Percentiles rank a stretch among this genome's conserved stretches.
phyloP scores from a whole-genome alignment of 1,140 invertebrate genomes.

The Micrasema longulum region DNA sequence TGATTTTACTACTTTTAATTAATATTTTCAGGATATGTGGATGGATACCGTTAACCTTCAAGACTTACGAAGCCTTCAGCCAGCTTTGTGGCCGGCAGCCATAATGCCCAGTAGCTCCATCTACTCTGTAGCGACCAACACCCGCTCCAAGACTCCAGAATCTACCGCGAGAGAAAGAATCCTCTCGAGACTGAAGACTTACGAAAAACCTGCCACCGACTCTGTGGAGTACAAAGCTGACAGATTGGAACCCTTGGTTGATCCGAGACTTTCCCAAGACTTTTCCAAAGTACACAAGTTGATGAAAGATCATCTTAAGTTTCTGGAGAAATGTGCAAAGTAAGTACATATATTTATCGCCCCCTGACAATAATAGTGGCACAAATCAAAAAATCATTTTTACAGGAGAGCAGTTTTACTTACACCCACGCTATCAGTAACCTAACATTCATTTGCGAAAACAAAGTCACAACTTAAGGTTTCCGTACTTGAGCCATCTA shows the following conservation, averaged over 20 bases:
- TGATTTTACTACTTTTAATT: no score
- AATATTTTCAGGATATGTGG: slow-evolving; percentile 44
- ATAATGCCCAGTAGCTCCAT: slow-evolving; percentile 4
- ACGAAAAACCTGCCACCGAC: slow-evolving; percentile 38
- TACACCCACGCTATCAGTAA: neutral
- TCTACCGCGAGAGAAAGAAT: slow-evolving; percentile 35
- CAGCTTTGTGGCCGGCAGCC: slow-evolving; percentile 7
- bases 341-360: slow-evolving; percentile 23
- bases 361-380: no score
- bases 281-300: slow-evolving; percentile 33
- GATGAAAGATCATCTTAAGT: slow-evolving; percentile 44
- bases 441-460: neutral
- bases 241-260: slow-evolving; percentile 30
- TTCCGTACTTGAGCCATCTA: no score
- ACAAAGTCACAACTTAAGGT: no score
- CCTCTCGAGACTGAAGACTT: slow-evolving; percentile 39
- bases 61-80: slow-evolving; percentile 19
- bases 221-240: slow-evolving; percentile 21
- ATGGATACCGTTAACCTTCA: slow-evolving; percentile 41
- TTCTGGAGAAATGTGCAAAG: slow-evolving; percentile 41
- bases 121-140: neutral
- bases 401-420: no score
- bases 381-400: no score
- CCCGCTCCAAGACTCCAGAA: slow-evolving; percentile 18
- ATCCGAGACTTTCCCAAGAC: slow-evolving; percentile 35